Evolutionary conservation across 2,797 vertebrate genomes (phyloP).

Genomic region (Thripadectes ignobilis): DNA sequence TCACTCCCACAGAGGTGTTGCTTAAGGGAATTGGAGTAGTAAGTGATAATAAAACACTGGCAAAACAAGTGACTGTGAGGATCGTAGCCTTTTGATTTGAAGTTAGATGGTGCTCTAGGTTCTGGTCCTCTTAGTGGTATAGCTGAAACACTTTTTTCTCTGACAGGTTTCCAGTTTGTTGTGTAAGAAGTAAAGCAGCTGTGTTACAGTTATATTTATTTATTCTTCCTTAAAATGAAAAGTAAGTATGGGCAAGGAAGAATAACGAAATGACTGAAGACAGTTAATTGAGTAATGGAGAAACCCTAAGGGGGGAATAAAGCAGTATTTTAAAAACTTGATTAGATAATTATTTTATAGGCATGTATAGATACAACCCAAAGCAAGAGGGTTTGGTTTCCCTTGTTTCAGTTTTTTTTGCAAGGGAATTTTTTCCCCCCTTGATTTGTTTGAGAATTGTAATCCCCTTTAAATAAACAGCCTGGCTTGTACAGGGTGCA

Average conservation of each 20-base stretch:
- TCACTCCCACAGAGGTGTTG: background rate
- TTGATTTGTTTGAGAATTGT: background rate
- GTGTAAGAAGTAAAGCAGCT: background rate
- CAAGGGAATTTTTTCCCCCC: background rate
- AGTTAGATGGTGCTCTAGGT: background rate
- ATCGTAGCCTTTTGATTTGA: background rate
- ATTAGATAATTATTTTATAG: background rate
- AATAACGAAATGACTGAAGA: background rate
- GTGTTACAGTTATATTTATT: background rate
- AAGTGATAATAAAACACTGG: background rate
- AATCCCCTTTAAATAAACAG: background rate
- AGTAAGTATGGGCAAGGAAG: background rate
- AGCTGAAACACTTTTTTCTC: background rate
- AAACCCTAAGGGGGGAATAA: background rate
- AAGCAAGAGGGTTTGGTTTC: background rate
- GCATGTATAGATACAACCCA: background rate
- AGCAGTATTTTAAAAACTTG: background rate
- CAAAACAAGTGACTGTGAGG: background rate
- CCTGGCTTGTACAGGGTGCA: background rate
- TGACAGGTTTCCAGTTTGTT: background rate
- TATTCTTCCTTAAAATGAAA: background rate
- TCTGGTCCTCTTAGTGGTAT: background rate
- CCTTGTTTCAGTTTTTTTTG: background rate
- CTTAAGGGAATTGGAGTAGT: background rate
- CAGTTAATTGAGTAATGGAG: background rate